Percentiles rank a stretch among this genome's conserved stretches.
Evolutionary conservation across 2,113 vertebrate species (phyloP).

Genomic region (Cyprinus carpio): DNA sequence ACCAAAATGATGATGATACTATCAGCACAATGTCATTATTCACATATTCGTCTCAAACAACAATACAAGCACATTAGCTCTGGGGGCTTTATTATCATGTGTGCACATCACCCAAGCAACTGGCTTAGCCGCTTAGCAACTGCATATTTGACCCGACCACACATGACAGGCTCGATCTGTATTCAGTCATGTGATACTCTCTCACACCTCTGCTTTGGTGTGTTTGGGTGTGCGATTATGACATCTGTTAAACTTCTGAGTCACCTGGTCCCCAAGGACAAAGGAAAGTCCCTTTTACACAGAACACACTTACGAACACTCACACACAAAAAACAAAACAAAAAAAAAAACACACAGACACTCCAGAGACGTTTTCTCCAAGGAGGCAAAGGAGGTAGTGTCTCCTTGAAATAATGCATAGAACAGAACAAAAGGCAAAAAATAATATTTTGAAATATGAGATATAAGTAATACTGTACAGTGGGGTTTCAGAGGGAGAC

Average conservation of each 20-base stretch:
- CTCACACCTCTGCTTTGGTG: constrained; percentile 22
- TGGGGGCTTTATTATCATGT: constrained; percentile 34
- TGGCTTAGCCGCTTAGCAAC: constrained; percentile 30
- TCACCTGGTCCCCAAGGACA: constrained; percentile 16
- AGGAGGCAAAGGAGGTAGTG: not conserved
- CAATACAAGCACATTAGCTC: not conserved
- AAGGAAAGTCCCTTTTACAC: constrained; percentile 23
- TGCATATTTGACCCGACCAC: not conserved
- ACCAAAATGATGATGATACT: constrained; percentile 35
- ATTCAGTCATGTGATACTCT: constrained; percentile 18
- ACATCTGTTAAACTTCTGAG: constrained; percentile 48
- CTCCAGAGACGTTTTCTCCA: not conserved
- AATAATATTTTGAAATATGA: not conserved
- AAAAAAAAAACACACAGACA: constrained; percentile 6
- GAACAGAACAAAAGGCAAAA: not conserved
- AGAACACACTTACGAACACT: not conserved
- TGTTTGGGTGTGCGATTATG: constrained; percentile 8
- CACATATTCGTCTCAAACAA: constrained; percentile 29
- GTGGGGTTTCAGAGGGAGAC: not conserved
- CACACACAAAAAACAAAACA: not conserved
- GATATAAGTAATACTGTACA: not conserved
- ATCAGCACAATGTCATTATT: constrained; percentile 30
- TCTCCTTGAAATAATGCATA: not conserved
- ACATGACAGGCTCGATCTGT: not conserved
- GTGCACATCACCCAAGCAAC: constrained; percentile 34